A percentile compares a stretch with the other conserved stretches of the same genome.
Conservation (phyloP, 92 coral and sea anemone species). For the Epizoanthus ramosus region DNA sequence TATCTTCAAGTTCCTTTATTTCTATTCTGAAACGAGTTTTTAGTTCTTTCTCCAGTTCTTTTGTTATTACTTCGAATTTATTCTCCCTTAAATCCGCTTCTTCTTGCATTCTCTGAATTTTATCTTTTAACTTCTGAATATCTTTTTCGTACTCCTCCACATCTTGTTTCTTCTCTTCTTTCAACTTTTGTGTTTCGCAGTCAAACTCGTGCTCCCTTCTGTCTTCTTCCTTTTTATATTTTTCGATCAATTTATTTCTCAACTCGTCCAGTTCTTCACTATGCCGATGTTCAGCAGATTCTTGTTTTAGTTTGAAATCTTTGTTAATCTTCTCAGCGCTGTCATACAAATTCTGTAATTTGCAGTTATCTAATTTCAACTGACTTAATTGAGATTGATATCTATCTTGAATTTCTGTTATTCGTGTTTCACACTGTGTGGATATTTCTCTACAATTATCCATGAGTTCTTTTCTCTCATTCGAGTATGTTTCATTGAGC, state of each 20-base stretch:
- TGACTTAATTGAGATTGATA: neutral
- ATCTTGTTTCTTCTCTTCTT: neutral
- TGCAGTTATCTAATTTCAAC: neutral
- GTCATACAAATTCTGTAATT: neutral
- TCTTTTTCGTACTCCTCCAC: conserved; percentile 2
- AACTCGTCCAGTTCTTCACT: conserved; percentile 2
- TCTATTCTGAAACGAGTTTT: neutral
- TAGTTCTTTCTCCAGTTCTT: neutral
- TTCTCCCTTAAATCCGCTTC: neutral
- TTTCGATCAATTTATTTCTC: neutral
- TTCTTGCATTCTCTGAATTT: conserved; percentile 19
- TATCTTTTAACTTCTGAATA: neutral
- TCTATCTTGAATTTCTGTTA: neutral
- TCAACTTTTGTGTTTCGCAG: neutral
- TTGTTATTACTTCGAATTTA: neutral
- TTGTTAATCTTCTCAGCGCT: neutral
- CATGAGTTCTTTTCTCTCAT: neutral
- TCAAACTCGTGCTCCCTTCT: neutral
- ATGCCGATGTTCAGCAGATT: neutral
- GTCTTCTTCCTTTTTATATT: conserved; percentile 6
- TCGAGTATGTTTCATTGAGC: neutral
- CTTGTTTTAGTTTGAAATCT: neutral
- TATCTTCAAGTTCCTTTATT: conserved; percentile 9
- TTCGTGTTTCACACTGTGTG: neutral
- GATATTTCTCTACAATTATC: neutral